Percentiles rank a stretch among this genome's conserved stretches.
Evolutionary conservation across 2,888 invertebrate genomes (phyloP).

Genomic region (Ichneumoninae sp.): DNA sequence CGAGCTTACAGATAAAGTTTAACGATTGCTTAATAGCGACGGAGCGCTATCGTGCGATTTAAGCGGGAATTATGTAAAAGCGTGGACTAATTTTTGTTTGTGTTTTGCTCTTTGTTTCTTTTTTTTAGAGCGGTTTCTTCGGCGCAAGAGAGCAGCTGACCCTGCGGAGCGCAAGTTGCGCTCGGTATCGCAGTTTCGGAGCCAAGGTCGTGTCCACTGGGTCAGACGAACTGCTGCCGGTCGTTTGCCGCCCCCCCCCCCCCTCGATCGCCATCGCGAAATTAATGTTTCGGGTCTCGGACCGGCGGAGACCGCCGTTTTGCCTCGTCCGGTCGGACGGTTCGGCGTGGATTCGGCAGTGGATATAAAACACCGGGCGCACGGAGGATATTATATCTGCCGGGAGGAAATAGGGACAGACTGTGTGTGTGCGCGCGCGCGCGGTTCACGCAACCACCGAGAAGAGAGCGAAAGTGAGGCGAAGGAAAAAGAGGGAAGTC

Average conservation of each 20-base stretch:
- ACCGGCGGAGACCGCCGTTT: slow-evolving; percentile 10
- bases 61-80: background rate
- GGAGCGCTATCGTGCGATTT: background rate
- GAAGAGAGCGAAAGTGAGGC: slow-evolving; percentile 59
- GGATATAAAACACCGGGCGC: background rate
- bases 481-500: slow-evolving; percentile 37
- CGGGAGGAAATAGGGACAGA: slow-evolving; percentile 5
- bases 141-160: slow-evolving; percentile 52
- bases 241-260: slow-evolving; percentile 44
- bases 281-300: slow-evolving; percentile 8
- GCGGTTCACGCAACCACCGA: slow-evolving; percentile 20
- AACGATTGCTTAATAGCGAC: background rate
- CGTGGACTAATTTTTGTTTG: background rate
- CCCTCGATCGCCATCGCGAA: slow-evolving; percentile 23
- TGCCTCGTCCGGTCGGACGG: slow-evolving; percentile 35
- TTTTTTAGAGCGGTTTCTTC: slow-evolving; percentile 35
- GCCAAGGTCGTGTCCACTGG: slow-evolving; percentile 78
- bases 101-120: background rate
- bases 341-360: slow-evolving; percentile 17
- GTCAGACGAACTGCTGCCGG: slow-evolving; percentile 74
- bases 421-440: background rate
- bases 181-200: slow-evolving; percentile 67
- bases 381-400: background rate
- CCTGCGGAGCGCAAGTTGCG: slow-evolving; percentile 55
- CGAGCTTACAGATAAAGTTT: slow-evolving; percentile 56